Evolutionary conservation across 1,140 invertebrate genomes (phyloP), one percentile per base, ranked within the genome.

Genomic region (Copidosoma floridanum): DNA sequence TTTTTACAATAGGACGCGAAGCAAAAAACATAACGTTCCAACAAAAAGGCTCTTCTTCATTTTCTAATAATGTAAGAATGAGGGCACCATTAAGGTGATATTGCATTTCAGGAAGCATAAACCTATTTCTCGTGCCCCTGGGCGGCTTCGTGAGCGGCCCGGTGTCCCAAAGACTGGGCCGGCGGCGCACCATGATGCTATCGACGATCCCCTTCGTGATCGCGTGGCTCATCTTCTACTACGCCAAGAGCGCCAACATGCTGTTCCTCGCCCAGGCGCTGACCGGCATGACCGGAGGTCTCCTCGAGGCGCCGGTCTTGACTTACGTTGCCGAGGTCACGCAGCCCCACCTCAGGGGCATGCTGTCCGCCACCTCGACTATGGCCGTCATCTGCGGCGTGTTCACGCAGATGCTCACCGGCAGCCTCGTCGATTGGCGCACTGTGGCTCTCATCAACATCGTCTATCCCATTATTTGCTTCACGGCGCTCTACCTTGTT

Each of bases 321-420:
- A 91, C 89, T 0, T 92, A 91, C 71, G 88, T 91, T 10, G 89
- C 89, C 2, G 90, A 92, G 76, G 85, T 92, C 8, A 89, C 89
- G 2, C 86, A 90, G 66, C 90, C 90, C 0, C 85, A 89, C 68
- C 76, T 91, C 12, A 82, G 90, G 27, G 90, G 90, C 4, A 84
- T 88, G 61, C 73, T 92, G 16, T 83, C 89, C 1, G 88, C 89
- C 1, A 86, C 88, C 12, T 86, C 89, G 16, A 85, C 87, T 1
- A 85, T 89, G 75, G 83, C 86, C 58, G 85, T 90, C 47, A 90
- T 91, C 35, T 71, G 87, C 0, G 90, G 90, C 1, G 82, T 89
- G 1, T 87, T 91, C 64, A 84, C 85, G 61, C 84, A 87, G 71
- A 88, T 89, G 71, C 74, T 89, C 11, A 74, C 90, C 23, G 89